phyloP scores from a whole-genome alignment of 1,140 invertebrate species.

The Bicyclus anynana region DNA sequence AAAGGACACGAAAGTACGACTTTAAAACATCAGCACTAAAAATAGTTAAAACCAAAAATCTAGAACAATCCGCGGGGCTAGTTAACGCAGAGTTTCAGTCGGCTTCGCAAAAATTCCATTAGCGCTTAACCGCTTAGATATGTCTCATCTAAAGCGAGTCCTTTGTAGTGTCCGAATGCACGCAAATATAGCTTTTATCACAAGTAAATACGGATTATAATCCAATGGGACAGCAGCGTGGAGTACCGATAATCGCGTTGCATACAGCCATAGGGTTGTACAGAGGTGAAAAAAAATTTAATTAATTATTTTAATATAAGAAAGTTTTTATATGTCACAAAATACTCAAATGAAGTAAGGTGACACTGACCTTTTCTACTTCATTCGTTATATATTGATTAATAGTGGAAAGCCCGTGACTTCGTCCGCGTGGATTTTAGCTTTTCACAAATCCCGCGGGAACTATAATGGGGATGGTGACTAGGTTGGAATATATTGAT shows the following conservation, averaged over 20 bases:
- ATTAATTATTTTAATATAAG: no score
- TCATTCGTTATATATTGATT: no score
- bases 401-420: no score
- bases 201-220: slow-evolving; percentile 4
- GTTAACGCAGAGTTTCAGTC: slow-evolving; percentile 9
- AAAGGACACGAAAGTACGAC: not conserved
- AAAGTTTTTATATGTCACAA: no score
- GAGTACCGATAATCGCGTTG: slow-evolving; percentile 19
- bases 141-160: slow-evolving; percentile 7
- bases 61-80: slow-evolving; percentile 2
- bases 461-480: no score
- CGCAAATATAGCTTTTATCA: slow-evolving; percentile 18
- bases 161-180: slow-evolving; percentile 4
- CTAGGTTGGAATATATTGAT: no score
- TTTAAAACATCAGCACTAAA: not conserved
- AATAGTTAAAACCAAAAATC: not conserved
- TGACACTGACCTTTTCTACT: no score
- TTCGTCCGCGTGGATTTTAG: no score
- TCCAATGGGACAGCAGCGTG: slow-evolving; percentile 12
- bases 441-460: no score
- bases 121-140: slow-evolving; percentile 10
- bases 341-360: no score
- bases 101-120: slow-evolving; percentile 23
- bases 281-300: no score
- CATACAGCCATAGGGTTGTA: slow-evolving; percentile 3